Evolutionary conservation across 37 sponge, comb jelly and placozoan species (phyloP), one percentile per base, ranked within the genome.

Genomic region (Aplysina aerophoba): DNA sequence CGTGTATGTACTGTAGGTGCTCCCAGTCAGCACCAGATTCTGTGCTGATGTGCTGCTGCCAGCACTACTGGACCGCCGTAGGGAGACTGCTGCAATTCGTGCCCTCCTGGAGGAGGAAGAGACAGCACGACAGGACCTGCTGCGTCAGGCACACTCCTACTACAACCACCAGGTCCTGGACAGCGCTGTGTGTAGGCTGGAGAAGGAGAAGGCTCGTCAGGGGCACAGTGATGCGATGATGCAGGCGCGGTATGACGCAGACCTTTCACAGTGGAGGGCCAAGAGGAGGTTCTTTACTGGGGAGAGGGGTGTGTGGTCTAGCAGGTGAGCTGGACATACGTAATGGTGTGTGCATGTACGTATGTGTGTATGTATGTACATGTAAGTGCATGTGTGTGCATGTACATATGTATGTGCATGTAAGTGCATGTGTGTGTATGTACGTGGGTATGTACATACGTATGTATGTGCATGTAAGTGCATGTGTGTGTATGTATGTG

Each of bases 291-390:
- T 91, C 79, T 88, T 91, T 67, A 94, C 87, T 57, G 92, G 89
- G 22, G 95, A 91, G 59, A 86, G 89, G 17, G 95, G 92, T n/a
- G 89, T 88, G 57, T 94, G 95, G 95, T 93, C 91, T 35, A 87
- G 78, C 37, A 90, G 91, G 90, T 90, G 16, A 41, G 50, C 50
- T 44, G n/a, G n/a, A n/a, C n/a, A n/a, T n/a, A n/a, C n/a, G n/a
- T n/a, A n/a, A n/a, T n/a, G n/a, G n/a, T n/a, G n/a, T n/a, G n/a
- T n/a, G n/a, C n/a, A n/a, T n/a, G n/a, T n/a, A n/a, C n/a, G n/a
- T n/a, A n/a, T n/a, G 50, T 44, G 8, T 44, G 50, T 44, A 11
- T 44, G 50, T 44, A 44, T 8, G 8, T 44, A 44, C 50, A 44
- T 44, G 8, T 8, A 3, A 44, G 8, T 44, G 50, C 50, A 8